Evolutionary conservation across 2,113 vertebrate species (phyloP).

Genomic region (Takifugu flavidus): DNA sequence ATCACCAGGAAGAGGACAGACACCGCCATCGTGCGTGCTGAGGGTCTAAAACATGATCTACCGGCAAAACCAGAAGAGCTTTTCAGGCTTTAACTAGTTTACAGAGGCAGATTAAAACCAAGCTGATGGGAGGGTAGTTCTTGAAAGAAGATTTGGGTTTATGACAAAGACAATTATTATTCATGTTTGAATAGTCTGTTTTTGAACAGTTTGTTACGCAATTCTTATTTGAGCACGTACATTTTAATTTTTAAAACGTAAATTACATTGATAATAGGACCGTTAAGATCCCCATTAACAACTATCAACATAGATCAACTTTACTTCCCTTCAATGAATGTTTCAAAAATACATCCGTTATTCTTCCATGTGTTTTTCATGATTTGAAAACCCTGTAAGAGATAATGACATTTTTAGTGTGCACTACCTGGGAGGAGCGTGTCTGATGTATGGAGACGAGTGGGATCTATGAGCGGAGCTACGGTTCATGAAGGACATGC

Average conservation of each 20-base stretch:
- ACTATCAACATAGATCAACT: no score
- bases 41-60: slow-evolving; percentile 78
- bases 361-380: no score
- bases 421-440: slow-evolving; percentile 64
- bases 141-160: background rate
- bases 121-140: background rate
- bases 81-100: background rate
- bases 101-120: background rate
- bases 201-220: no score
- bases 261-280: no score
- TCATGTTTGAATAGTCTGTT: no score
- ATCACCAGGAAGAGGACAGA: slow-evolving; percentile 82
- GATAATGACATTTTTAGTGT: background rate
- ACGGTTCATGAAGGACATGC: slow-evolving; percentile 98
- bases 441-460: slow-evolving; percentile 75
- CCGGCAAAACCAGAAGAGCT: slow-evolving; percentile 1
- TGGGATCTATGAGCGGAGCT: slow-evolving; percentile 80
- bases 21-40: slow-evolving; percentile 76
- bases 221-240: no score
- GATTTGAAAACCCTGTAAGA: no score
- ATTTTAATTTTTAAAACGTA: no score
- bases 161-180: background rate
- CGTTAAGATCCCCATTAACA: no score
- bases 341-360: no score
- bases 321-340: no score